phyloP scores from a whole-genome alignment of 2,888 invertebrate genomes.

The Ormyrus pomaceus region DNA sequence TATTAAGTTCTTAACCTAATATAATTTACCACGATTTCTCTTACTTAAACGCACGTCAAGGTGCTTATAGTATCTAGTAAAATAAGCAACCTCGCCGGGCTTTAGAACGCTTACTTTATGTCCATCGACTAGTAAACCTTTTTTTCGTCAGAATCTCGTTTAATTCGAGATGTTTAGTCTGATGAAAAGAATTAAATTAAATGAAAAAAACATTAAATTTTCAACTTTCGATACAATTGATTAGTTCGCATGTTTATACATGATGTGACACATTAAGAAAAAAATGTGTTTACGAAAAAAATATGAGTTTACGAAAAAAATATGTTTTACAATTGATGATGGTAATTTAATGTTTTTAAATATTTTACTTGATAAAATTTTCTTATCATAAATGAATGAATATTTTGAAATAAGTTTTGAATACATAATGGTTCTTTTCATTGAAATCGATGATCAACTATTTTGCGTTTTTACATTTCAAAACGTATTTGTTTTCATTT shows the following conservation, averaged over 20 bases:
- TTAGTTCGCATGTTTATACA: too few species aligned
- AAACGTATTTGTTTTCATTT: neutral
- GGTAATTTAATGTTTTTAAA: too few species aligned
- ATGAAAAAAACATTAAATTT: slow-evolving; percentile 9
- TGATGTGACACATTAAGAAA: too few species aligned
- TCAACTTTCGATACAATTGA: neutral
- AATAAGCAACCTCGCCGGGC: slow-evolving; percentile 6
- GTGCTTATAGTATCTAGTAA: slow-evolving; percentile 25
- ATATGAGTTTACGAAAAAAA: too few species aligned
- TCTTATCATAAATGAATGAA: too few species aligned
- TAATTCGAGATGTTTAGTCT: neutral
- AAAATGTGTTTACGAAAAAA: too few species aligned
- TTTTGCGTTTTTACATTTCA: neutral
- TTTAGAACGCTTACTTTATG: slow-evolving; percentile 48
- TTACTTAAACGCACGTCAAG: slow-evolving; percentile 30
- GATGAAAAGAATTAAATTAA: too few species aligned
- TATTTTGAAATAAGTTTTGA: too few species aligned
- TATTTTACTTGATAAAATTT: too few species aligned
- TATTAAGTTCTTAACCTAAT: slow-evolving; percentile 29
- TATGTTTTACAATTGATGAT: too few species aligned
- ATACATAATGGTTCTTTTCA: too few species aligned
- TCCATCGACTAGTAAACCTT: slow-evolving; percentile 51
- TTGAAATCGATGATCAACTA: too few species aligned
- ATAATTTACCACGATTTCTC: slow-evolving; percentile 25
- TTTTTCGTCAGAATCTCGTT: slow-evolving; percentile 16